These are phyloP conservation scores for Copidosoma aretas DNA, from an alignment of 2,888 invertebrate genomes.

Conservation along the genomic window DNA sequence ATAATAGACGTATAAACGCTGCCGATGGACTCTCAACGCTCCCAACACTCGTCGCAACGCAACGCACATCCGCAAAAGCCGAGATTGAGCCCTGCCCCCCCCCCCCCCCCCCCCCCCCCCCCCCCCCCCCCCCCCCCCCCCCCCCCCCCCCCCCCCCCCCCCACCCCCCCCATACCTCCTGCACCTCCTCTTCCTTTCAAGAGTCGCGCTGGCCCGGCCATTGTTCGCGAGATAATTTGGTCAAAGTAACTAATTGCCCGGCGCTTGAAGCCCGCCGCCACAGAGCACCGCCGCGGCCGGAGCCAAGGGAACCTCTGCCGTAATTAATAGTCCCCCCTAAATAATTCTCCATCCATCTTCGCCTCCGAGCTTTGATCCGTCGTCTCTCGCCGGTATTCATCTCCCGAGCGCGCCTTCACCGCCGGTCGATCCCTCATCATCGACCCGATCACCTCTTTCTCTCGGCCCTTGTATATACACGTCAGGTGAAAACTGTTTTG, in stretches of 20 bases:
- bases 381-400: conserved; percentile 41
- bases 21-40: background rate
- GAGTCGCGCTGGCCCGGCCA: conserved; percentile 31
- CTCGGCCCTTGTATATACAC: too few relatives aligned
- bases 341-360: conserved; percentile 62
- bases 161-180: too few relatives aligned
- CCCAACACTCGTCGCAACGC: background rate
- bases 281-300: too few relatives aligned
- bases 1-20: conserved; percentile 32
- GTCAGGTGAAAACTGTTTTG: too few relatives aligned
- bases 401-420: conserved; percentile 41
- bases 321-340: conserved; percentile 62
- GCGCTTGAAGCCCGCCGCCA: conserved; percentile 56
- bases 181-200: too few relatives aligned
- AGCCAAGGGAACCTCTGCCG: conserved; percentile 59
- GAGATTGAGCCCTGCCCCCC: too few relatives aligned
- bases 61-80: conserved; percentile 7
- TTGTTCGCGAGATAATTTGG: conserved; percentile 61
- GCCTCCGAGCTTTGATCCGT: conserved; percentile 45
- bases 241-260: conserved; percentile 63
- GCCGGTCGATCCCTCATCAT: background rate
- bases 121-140: too few relatives aligned
- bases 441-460: too few relatives aligned
- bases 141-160: too few relatives aligned
- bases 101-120: too few relatives aligned